Percentiles rank a stretch among this genome's conserved stretches.
Conservation (phyloP, 2,888 invertebrate genomes). For the Cerceris ruficornis region DNA sequence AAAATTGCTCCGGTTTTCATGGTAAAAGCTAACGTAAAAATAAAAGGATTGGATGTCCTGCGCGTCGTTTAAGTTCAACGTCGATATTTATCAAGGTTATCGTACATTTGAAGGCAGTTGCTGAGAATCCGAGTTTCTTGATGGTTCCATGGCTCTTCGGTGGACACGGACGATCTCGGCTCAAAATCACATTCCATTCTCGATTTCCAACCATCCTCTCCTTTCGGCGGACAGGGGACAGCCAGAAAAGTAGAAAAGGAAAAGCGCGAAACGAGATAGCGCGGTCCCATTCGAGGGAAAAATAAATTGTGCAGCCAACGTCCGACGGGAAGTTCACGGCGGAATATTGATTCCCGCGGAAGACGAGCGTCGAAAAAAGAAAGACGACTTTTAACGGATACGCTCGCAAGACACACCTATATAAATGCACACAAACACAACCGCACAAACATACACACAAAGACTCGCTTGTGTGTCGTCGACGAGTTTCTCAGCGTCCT, state of each 20-base stretch:
- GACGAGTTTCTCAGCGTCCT: constrained; percentile 30
- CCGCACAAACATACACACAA: constrained; percentile 14
- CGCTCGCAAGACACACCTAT: constrained; percentile 13
- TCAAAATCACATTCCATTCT: constrained; percentile 63
- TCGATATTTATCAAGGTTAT: no score
- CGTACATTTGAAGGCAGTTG: no score
- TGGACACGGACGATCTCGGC: constrained; percentile 40
- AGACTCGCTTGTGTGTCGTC: constrained; percentile 1
- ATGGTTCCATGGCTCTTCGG: constrained; percentile 35
- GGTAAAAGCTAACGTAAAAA: no score
- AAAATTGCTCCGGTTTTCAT: no score
- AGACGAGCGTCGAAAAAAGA: constrained; percentile 41
- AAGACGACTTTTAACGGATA: constrained; percentile 59
- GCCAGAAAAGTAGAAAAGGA: constrained; percentile 29
- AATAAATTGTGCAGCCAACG: constrained; percentile 63
- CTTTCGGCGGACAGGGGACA: constrained; percentile 11
- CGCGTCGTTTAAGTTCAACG: no score
- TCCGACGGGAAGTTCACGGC: constrained; percentile 47
- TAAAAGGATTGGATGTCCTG: not conserved
- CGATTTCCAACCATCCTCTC: constrained; percentile 48
- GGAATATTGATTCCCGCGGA: constrained; percentile 69
- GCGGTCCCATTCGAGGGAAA: constrained; percentile 41
- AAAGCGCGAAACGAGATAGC: constrained; percentile 38
- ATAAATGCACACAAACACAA: constrained; percentile 1
- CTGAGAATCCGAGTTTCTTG: not conserved